Base-by-base conservation (phyloP, 1,140 invertebrate species). In the Drosophila kurseongensis region DNA sequence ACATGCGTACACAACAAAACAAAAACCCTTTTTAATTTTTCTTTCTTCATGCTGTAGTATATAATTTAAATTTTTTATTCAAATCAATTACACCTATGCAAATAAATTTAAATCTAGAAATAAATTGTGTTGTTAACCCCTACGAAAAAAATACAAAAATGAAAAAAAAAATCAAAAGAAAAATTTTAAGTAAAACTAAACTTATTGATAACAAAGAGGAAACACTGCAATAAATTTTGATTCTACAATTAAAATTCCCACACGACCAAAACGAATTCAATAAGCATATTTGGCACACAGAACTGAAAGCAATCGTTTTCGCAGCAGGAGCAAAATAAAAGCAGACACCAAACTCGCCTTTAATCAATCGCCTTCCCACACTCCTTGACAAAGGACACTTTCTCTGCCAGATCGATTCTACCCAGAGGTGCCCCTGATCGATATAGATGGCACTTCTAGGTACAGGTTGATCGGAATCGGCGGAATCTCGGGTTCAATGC, bases 41-140 rank as follows among this genome's bases (percentile, higher is more conserved):
- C 76, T 83, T 90, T 90, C 74, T 77, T 72, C 67, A 71, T 76
- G 79, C 52, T 77, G 60, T 80, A 75, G 72, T 58, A 75, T 55
- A 75, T 74, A 79, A 68, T 77, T 76, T 82, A 76, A 58, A 65
- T n/a, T 76, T 79, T 88, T 88, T 79, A 82, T 86, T 72, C 68
- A 84, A 84, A 55, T 58, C 38, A 78, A 74, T 74, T 86, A 80
- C 56, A 85, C 57, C 65, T 65, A 86, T 75, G 67, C 63, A 78
- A 66, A 71, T 52, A 75, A 67, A 78, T 71, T 75, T 67, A 78
- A 44, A 66, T 52, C 47, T 82, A 86, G 83, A 54, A 47, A 77
- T 80, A 73, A 83, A 79, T 86, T 86, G 81, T 83, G 83, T 86
- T 86, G 79, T 88, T 86, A 88, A 75, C 56, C 67, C 66, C 58